Conservation (phyloP, 2,113 vertebrate species). For the Grammomys dolichurus region DNA sequence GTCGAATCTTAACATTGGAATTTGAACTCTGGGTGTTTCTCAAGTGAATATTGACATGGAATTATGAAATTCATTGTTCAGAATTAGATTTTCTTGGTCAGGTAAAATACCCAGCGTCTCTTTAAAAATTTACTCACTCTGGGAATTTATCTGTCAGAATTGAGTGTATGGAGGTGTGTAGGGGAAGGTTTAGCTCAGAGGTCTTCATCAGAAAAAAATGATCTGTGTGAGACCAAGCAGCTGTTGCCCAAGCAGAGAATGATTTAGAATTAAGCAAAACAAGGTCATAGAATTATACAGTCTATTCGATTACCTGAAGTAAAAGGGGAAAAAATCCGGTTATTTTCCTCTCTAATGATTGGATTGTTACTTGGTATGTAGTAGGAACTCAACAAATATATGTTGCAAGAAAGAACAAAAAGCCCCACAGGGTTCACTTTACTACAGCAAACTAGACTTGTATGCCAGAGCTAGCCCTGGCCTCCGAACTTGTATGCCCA, state of each 20-base stretch:
- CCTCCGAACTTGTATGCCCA: not conserved
- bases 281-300: not conserved
- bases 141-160: slow-evolving; percentile 19
- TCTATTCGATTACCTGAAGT: slow-evolving; percentile 19
- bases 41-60: slow-evolving; percentile 31
- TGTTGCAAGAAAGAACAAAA: slow-evolving; percentile 31
- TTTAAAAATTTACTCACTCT: slow-evolving; percentile 16
- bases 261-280: not conserved
- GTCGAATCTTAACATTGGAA: slow-evolving; percentile 13
- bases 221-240: not conserved
- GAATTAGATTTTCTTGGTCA: slow-evolving; percentile 60
- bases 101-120: slow-evolving; percentile 47
- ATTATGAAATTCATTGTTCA: slow-evolving; percentile 25
- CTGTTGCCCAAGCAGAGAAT: not conserved
- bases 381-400: slow-evolving; percentile 12
- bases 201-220: not conserved
- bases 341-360: slow-evolving; percentile 5
- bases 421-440: not conserved
- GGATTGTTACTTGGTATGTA: slow-evolving; percentile 12
- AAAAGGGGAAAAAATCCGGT: not conserved
- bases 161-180: not conserved
- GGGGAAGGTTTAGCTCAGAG: not conserved
- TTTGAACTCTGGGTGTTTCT: not conserved
- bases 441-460: not conserved
- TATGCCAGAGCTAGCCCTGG: not conserved